Base-by-base conservation (phyloP, 2,113 vertebrate species). In the Siniperca knerii region DNA sequence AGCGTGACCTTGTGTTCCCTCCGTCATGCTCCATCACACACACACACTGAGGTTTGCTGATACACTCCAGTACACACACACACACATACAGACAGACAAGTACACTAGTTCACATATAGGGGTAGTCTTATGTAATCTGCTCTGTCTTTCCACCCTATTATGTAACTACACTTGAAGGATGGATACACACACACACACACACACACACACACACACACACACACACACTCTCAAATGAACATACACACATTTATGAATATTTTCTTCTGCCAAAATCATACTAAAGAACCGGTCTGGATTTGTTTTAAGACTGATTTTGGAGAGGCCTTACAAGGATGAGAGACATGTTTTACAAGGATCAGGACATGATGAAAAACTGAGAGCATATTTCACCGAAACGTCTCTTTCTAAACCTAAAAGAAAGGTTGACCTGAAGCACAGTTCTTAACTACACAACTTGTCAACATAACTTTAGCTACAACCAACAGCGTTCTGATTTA, bases 81-180 rank as follows among this genome's bases (percentile, higher is more conserved):
- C 54, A 48, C 64, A 76, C 55, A 42, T 42, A 46, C 69, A 74
- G 69, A 46, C 69, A 74, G 69, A 57, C 37, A 72, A 13, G 10
- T 7, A 58, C 77, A 77, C 70, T 29, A 15, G 20, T 42, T 73
- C 61, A n/a, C 65, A 55, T 84, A 74, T 78, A 85, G 61, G 60
- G 69, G n/a, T 13, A 21, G 74, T 35, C 64, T 92, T 91, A 90
- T 44, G 52, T 92, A 90, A 92, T 86, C 37, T 54, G 35, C 70
- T 78, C 81, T 67, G 70, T 90, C 79, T 84, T 80, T 85, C 44
- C 69, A 66, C 72, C 44, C 61, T 33, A 58, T 89, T 93, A 90
- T 75, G 78, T 72, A 93, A 92, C 61, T 10, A 73, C 8, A 35
- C 76, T 70, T 13, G 73, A 84, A 90, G 80, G 81, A 88, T 76